phyloP scores from a whole-genome alignment of 2,888 invertebrate species.

The Napeogenes sylphis region DNA sequence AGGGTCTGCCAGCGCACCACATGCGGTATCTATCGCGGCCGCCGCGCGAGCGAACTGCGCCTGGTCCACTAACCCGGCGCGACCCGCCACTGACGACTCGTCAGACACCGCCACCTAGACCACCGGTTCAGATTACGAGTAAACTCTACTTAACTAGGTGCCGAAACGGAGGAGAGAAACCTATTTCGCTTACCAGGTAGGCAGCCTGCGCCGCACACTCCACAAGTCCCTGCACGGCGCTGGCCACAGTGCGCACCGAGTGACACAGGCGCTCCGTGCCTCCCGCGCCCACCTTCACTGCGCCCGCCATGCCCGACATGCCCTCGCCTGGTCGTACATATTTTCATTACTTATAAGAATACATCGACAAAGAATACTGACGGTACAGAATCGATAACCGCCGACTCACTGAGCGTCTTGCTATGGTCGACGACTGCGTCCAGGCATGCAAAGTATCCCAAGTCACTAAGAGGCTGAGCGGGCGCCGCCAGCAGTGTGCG shows the following conservation, averaged over 20 bases:
- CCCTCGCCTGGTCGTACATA: constrained; percentile 80
- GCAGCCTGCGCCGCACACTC: constrained; percentile 97
- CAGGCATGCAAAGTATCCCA: constrained; percentile 95
- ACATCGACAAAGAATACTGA: not conserved
- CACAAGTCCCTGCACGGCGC: constrained; percentile 92
- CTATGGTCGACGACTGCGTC: constrained; percentile 94
- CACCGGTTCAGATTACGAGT: not conserved
- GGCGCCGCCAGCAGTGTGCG: constrained; percentile 90
- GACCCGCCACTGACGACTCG: constrained; percentile 90
- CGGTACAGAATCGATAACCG: not conserved
- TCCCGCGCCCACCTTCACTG: constrained; percentile 91
- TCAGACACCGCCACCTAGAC: constrained; percentile 92
- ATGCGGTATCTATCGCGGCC: constrained; percentile 93
- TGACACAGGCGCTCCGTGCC: constrained; percentile 91
- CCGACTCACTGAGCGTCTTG: constrained; percentile 81
- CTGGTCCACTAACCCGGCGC: constrained; percentile 92
- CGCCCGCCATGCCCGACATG: constrained; percentile 96
- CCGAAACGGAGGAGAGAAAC: too few species aligned
- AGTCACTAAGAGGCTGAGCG: constrained; percentile 90
- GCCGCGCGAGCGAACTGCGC: constrained; percentile 92
- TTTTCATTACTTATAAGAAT: too few species aligned
- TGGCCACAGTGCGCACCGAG: constrained; percentile 89
- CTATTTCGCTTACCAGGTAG: constrained; percentile 80
- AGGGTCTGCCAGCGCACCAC: constrained; percentile 84
- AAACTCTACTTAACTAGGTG: too few species aligned